Evolutionary conservation across 53 echinoderm and acorn worm species (phyloP).

Genomic region (Hippasteria phrygiana): DNA sequence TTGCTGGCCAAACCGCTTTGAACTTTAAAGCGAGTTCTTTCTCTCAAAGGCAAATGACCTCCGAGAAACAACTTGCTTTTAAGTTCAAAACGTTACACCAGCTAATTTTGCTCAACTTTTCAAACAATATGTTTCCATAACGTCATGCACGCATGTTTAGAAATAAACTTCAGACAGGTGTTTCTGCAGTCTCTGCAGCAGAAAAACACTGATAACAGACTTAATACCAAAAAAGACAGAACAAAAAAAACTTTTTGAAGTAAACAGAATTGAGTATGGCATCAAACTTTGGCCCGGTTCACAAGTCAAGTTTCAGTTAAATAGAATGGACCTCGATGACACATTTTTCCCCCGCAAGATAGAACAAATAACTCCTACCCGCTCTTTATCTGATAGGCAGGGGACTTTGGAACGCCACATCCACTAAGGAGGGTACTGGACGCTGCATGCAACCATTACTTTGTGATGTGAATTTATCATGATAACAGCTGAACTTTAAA

Average conservation of each 20-base stretch:
- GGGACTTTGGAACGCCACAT: constrained; percentile 13
- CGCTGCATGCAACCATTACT: background rate
- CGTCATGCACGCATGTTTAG: background rate
- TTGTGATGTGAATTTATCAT: background rate
- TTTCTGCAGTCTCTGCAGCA: background rate
- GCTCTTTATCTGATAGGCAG: background rate
- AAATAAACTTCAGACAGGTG: background rate
- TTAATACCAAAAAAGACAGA: background rate
- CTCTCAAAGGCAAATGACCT: too few relatives aligned
- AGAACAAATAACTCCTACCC: background rate
- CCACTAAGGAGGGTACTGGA: background rate
- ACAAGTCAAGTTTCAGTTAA: background rate
- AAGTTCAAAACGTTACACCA: background rate
- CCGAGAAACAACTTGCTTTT: too few relatives aligned
- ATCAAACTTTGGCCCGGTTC: background rate
- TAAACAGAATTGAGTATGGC: background rate
- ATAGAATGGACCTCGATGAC: background rate
- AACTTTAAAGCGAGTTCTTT: too few relatives aligned
- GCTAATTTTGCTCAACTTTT: too few relatives aligned
- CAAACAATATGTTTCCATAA: too few relatives aligned
- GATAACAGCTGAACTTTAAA: background rate
- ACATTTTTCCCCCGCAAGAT: background rate
- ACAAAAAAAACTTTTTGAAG: background rate
- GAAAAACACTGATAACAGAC: background rate
- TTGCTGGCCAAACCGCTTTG: too few relatives aligned